These are phyloP conservation scores for Cassiopea xamachana DNA, from an alignment of 30 jellyfish, hydroid and myxozoan genomes.

Conservation along the genomic window DNA sequence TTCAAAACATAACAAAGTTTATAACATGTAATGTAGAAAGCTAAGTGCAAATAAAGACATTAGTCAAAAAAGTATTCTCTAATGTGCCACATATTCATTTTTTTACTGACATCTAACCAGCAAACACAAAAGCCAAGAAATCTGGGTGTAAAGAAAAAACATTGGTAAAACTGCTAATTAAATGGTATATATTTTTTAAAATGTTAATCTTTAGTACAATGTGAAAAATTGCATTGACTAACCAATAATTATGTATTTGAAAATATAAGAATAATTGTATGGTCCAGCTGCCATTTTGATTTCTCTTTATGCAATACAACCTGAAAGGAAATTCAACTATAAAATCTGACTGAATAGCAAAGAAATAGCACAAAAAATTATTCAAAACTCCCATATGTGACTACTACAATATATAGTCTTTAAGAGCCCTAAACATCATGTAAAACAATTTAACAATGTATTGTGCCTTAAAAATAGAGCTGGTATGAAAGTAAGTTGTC, in stretches of 20 bases:
- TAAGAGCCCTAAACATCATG: no score
- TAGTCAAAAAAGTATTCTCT: no score
- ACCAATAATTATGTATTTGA: constrained; percentile 96
- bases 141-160: no score
- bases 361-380: no score
- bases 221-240: neutral
- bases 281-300: constrained; percentile 98
- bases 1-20: neutral
- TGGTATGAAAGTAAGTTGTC: no score
- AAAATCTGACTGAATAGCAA: neutral
- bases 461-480: no score
- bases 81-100: no score
- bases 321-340: neutral
- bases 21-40: neutral
- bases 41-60: neutral
- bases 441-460: no score
- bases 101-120: no score
- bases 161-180: neutral
- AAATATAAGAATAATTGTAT: constrained; percentile 91
- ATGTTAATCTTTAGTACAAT: neutral
- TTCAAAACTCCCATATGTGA: no score
- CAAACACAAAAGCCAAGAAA: no score
- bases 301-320: neutral
- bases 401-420: no score
- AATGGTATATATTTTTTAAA: neutral